Base-by-base conservation (phyloP, 2,888 invertebrate genomes). In the Leptopilina syphax region DNA sequence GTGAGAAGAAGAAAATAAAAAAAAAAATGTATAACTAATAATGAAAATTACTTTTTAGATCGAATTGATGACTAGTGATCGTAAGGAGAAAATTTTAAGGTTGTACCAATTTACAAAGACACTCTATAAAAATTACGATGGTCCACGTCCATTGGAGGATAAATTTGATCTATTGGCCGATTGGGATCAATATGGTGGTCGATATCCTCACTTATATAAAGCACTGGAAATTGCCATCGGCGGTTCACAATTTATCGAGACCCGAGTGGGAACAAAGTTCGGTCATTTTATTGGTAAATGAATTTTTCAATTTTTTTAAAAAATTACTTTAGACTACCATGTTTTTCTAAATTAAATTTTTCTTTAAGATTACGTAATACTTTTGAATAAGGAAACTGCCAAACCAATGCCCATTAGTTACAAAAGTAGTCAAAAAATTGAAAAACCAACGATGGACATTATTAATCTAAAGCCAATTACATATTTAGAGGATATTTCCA, bases 261-360 rank as follows among this genome's bases (percentile, higher is more conserved):
- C 92, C 78, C 93, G 94, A 81, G 89, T 95, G 0, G 89, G 89
- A 84, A 93, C 95, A 76, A 93, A 94, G 73, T 92, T 92, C 76
- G 94, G 94, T 10, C 92, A 94, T 86, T 90, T 93, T 81, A 92
- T 94, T 80, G 95, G 95, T 95, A 86, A 89, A 89, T 4, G 1
- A 67, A n/a, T 67, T 12, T 60, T 18, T 18, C 18, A 18, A 60
- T 0, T 18, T n/a, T 60, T 60, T 50, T 12, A 3, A 5, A 1
- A 6, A 44, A 8, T 44, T 7, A 44, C 44, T 34, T 34, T 34
- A 34, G 34, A 34, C 34, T 3, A 34, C 27, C 27, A 3, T 27
- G 27, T 34, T 4, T 34, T 34, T 34, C 34, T 34, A 44, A 44
- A 44, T 44, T 0, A 44, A 44, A 1, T 44, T 82, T 79, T 78